Percentiles rank a stretch among this genome's conserved stretches.
These are phyloP conservation scores for Cheiracanthium punctorium DNA, from an alignment of 2,888 invertebrate species.

Conservation along the genomic window DNA sequence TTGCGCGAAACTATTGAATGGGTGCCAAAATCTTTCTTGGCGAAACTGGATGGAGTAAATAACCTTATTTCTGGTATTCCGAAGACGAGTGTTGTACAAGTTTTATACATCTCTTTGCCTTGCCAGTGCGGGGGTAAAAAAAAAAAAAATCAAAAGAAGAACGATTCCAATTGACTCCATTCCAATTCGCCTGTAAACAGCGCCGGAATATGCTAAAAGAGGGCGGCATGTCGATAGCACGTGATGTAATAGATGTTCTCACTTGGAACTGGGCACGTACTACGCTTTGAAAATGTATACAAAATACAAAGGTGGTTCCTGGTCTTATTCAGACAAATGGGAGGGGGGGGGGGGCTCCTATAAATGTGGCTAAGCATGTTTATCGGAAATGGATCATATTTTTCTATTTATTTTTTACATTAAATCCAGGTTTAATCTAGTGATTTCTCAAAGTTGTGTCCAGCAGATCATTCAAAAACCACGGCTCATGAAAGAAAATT, in stretches of 20 bases:
- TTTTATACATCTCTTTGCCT: background rate
- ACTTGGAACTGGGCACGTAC: too few species aligned
- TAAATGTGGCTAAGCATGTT: too few species aligned
- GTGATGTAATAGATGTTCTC: background rate
- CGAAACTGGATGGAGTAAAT: slow-evolving; percentile 10
- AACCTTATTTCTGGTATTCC: slow-evolving; percentile 15
- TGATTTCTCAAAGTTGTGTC: too few species aligned
- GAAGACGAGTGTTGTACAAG: background rate
- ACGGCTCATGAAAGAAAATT: too few species aligned
- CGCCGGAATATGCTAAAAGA: background rate
- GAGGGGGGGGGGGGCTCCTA: too few species aligned
- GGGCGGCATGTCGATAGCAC: background rate
- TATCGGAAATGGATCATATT: too few species aligned
- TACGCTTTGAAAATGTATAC: too few species aligned
- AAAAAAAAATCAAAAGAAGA: background rate
- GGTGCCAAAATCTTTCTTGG: slow-evolving; percentile 1
- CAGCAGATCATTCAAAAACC: too few species aligned
- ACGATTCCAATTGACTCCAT: slow-evolving; percentile 5
- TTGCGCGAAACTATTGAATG: background rate
- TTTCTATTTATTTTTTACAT: too few species aligned
- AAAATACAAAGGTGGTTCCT: too few species aligned
- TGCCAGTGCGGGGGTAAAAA: background rate
- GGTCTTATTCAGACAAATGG: too few species aligned
- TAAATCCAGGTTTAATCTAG: too few species aligned
- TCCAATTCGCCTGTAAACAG: slow-evolving; percentile 13